A percentile compares a stretch with the other conserved stretches of the same genome.
phyloP scores from a whole-genome alignment of 2,113 vertebrate genomes.

The Marcusenius ussheri region DNA sequence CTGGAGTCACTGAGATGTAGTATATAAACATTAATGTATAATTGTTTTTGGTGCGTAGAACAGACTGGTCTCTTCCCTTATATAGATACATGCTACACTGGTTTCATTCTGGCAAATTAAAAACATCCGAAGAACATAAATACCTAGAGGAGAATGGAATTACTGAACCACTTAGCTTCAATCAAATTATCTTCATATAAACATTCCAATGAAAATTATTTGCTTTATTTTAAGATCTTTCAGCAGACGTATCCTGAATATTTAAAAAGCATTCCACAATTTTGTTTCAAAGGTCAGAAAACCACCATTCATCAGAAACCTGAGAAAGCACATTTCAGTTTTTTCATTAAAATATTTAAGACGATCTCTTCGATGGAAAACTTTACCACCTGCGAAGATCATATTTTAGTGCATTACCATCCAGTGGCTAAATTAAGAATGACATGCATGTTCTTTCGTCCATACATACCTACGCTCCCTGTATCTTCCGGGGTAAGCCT shows the following conservation, averaged over 20 bases:
- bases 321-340: neutral
- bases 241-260: neutral
- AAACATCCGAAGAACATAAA: neutral
- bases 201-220: neutral
- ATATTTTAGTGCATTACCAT: neutral
- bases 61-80: neutral
- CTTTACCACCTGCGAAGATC: neutral
- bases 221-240: neutral
- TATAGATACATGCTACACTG: neutral
- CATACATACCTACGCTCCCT: neutral
- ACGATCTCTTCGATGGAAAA: neutral
- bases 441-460: neutral
- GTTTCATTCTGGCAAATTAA: neutral
- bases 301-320: neutral
- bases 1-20: neutral
- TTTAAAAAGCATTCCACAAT: neutral
- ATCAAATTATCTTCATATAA: neutral
- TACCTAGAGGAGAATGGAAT: neutral
- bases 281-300: neutral
- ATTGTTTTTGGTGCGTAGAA: neutral
- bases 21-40: neutral
- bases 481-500: neutral
- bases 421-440: neutral
- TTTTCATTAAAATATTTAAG: neutral
- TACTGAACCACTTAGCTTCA: neutral